Evolutionary conservation across 2,888 invertebrate genomes (phyloP), one percentile per base, ranked within the genome.

Genomic region (Agonopterix heracliana): DNA sequence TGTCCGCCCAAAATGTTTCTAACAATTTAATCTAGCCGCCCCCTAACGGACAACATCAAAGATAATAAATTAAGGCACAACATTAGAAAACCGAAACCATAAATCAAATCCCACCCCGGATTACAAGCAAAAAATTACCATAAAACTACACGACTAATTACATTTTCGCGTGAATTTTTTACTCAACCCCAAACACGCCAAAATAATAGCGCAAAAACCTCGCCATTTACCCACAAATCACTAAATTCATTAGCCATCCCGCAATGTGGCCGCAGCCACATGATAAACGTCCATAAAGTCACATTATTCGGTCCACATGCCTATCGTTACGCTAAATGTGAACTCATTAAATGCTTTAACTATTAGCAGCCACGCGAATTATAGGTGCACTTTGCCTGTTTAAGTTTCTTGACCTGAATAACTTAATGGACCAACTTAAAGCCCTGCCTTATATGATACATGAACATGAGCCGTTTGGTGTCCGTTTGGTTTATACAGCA

Each of bases 271-370:
- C 36, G 42, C 12, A 43, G 14, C 12, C 14, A 26, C 44, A 14
- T 46, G 43, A 46, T 46, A 34, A 44, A 49, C 34, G 49, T 26
- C 49, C 45, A 56, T 56, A 54, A 48, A 48, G 46, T 36, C 45
- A 14, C 48, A 49, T 48, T 53, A 48, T 46, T 48, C 45, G 48
- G 47, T 50, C 45, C 41, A 50, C 47, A 55, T 53, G 53, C 50
- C 52, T 44, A 36, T 52, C 53, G 48, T 55, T 50, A 48, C 48
- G 42, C 45, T 13, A 34, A 9, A 14, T 43, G 26, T 38, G 38
- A n/a, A n/a, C 34, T 53, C 49, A 52, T 53, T 50, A 52, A 50
- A 48, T 40, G 47, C 14, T 40, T 14, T 40, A 26, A 34, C 12
- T 14, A 41, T 10, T 13, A 10, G 42, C 42, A 42, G 14, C 14